Evolutionary conservation across 1,140 invertebrate genomes (phyloP).

Genomic region (Sarcophaga bullata): DNA sequence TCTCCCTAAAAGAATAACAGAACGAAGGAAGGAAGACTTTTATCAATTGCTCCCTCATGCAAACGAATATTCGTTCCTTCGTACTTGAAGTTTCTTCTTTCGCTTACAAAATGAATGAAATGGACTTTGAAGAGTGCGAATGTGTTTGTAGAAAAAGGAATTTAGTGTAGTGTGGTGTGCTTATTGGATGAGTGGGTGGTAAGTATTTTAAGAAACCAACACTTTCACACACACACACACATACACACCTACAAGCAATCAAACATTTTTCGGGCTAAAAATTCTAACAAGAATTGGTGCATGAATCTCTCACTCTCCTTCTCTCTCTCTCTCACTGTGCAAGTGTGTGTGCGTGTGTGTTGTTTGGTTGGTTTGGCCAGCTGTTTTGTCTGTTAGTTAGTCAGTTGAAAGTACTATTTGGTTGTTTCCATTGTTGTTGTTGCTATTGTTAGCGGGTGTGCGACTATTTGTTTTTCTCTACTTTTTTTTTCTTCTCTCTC

Average conservation of each 20-base stretch:
- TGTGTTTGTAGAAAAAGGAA: too few species aligned
- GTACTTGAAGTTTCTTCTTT: slow-evolving; percentile 15
- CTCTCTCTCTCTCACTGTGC: not conserved
- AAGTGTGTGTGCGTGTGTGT: not conserved
- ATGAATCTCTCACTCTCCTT: too few species aligned
- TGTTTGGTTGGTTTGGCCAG: not conserved
- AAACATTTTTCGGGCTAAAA: too few species aligned
- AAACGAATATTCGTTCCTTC: not conserved
- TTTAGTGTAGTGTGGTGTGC: not conserved
- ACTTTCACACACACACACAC: too few species aligned
- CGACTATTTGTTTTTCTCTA: not conserved
- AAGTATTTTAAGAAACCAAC: not conserved
- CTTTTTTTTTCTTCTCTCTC: too few species aligned
- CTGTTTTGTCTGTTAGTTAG: not conserved
- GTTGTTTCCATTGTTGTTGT: not conserved
- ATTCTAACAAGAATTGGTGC: too few species aligned
- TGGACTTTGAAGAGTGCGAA: too few species aligned
- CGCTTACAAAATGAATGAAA: too few species aligned
- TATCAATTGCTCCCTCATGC: not conserved
- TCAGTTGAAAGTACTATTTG: not conserved
- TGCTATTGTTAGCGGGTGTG: not conserved
- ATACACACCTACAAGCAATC: too few species aligned
- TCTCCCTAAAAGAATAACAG: too few species aligned
- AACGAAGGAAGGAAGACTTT: too few species aligned
- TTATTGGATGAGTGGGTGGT: not conserved